Evolutionary conservation across 2,888 invertebrate genomes (phyloP), one percentile per base, ranked within the genome.

Genomic region (Agrochola circellaris): DNA sequence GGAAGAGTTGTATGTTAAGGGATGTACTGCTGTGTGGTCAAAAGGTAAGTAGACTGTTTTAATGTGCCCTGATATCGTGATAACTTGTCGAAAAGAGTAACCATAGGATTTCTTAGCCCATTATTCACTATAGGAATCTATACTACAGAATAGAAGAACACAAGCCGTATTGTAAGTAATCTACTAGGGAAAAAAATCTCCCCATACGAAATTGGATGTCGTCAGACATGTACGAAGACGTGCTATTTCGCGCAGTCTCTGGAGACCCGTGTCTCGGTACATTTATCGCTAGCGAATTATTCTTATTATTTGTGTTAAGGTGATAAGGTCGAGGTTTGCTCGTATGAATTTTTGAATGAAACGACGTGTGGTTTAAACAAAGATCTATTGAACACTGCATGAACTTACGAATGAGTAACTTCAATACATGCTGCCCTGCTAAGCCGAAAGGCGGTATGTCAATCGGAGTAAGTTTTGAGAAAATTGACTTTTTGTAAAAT

Each of bases 1-100:
- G 94, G 99, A 99, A 92, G 99, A 99, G 92, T 95, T 99, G 73
- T 99, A 99, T 97, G 97, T 98, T 3, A 98, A 98, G 89, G 98
- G 98, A 3, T 97, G 98, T 91, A 98, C 98, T 30, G 99, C 98
- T 7, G 97, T 99, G 54, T 98, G 98, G 98, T 98, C 97, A 17
- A 97, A 97, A 96, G 98, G 97, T 97, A 90, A 71, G 70, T 13
- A 51, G 4, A 34, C 8, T 38, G 15, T 20, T n/a, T 23, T 74
- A 6, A 20, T 62, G 1, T 30, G 23, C 15, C 17, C 45, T 30
- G 23, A 45, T n/a, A 20, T 48, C 20, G 13, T n/a, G 20, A 26
- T 34, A 20, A 48, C 17, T 1, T 20, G 17, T 66, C 26, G 0
- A 66, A 30, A 45, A 34, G 0, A 66, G 2, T 9, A 13, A 51